Percentiles rank a stretch among this genome's conserved stretches.
Evolutionary conservation across 1,140 invertebrate species (phyloP).

Genomic region (Acromyrmex echinatior): DNA sequence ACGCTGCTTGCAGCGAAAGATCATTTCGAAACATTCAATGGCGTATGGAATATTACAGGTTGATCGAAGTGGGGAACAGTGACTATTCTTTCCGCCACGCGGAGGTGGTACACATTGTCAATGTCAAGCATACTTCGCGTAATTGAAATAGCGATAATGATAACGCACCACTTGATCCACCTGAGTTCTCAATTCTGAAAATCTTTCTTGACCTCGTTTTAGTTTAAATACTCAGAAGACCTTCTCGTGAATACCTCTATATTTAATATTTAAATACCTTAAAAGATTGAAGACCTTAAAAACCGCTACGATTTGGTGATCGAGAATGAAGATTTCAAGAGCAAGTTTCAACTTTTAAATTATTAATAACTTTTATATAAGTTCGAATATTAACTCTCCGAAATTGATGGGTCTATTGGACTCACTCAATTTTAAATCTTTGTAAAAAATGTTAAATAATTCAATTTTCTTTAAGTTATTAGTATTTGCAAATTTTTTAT

Average conservation of each 20-base stretch:
- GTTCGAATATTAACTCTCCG: no score
- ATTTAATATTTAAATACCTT: neutral
- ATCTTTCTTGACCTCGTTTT: neutral
- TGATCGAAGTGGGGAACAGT: neutral
- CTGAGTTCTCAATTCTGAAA: neutral
- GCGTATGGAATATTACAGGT: slow-evolving; percentile 41
- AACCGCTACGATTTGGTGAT: neutral
- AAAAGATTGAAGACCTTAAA: neutral
- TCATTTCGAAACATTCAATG: slow-evolving; percentile 2
- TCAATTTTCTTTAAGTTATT: no score
- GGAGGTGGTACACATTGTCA: neutral
- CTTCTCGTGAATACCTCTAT: neutral
- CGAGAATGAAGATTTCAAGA: neutral
- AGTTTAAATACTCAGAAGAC: neutral
- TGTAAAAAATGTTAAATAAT: no score
- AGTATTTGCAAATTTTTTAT: no score
- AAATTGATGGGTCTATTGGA: no score
- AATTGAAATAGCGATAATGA: neutral
- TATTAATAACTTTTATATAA: neutral
- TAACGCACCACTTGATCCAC: neutral
- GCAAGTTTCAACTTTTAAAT: neutral
- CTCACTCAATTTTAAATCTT: no score
- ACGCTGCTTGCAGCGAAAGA: neutral
- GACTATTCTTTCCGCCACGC: neutral
- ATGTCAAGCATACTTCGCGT: slow-evolving; percentile 27